phyloP scores from a whole-genome alignment of 64 coral and sea anemone species.

The Astreopora myriophthalma region DNA sequence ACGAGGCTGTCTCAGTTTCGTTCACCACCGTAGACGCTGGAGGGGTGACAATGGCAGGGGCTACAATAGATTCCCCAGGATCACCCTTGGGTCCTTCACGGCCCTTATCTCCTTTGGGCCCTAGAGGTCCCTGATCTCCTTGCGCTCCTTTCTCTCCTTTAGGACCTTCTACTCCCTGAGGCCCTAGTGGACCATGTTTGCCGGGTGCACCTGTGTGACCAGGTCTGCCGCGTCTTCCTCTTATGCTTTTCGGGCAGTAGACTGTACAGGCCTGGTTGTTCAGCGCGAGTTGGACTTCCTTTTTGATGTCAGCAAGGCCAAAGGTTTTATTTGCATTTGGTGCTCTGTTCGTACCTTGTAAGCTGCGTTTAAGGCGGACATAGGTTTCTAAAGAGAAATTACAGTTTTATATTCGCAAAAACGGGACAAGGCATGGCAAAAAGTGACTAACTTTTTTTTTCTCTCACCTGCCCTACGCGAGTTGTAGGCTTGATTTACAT shows the following conservation, averaged over 20 bases:
- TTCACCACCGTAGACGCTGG: constrained; percentile 20
- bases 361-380: neutral
- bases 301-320: neutral
- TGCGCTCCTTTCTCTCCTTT: neutral
- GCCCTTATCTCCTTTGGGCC: constrained; percentile 31
- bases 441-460: too few species aligned
- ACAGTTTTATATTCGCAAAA: neutral
- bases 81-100: constrained; percentile 39
- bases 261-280: constrained; percentile 8
- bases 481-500: too few species aligned
- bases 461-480: too few species aligned
- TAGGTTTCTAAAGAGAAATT: neutral
- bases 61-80: constrained; percentile 30
- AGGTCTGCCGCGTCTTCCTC: constrained; percentile 7
- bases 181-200: constrained; percentile 48
- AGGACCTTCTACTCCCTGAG: neutral
- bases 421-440: neutral
- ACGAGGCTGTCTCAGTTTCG: constrained; percentile 6
- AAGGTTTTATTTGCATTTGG: neutral
- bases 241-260: neutral
- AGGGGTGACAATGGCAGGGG: neutral
- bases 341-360: neutral
- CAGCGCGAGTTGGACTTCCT: constrained; percentile 20
- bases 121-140: constrained; percentile 6
- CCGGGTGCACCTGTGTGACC: constrained; percentile 17